A percentile compares a stretch with the other conserved stretches of the same genome.
Evolutionary conservation across 2,888 invertebrate genomes (phyloP).

Genomic region (Fragum sueziense): DNA sequence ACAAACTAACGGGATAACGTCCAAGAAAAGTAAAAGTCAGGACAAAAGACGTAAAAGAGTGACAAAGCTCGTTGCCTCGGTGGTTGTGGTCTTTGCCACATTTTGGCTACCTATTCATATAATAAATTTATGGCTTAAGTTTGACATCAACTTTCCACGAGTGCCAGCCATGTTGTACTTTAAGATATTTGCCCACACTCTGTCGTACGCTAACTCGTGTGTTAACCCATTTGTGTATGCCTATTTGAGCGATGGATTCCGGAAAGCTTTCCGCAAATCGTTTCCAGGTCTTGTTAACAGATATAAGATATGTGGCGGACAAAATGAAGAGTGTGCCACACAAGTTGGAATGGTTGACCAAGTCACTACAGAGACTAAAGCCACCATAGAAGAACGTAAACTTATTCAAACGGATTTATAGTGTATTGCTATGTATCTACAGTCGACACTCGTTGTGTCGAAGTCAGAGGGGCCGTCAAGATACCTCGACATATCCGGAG

Average conservation of each 20-base stretch:
- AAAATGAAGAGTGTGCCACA: conserved; percentile 46
- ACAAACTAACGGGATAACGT: conserved; percentile 52
- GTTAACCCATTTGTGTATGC: conserved; percentile 79
- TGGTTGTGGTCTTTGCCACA: conserved; percentile 76
- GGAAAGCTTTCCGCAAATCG: conserved; percentile 75
- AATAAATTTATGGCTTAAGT: conserved; percentile 69
- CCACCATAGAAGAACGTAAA: conserved; percentile 50
- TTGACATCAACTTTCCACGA: conserved; percentile 67
- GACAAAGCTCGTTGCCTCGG: conserved; percentile 76
- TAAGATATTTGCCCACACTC: conserved; percentile 74
- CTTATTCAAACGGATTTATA: conserved; percentile 58
- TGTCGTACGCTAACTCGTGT: conserved; percentile 78
- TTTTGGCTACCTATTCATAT: conserved; percentile 79
- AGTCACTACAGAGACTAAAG: conserved; percentile 43
- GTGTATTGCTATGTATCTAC: too few species aligned
- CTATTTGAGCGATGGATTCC: conserved; percentile 78
- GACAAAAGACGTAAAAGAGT: conserved; percentile 66
- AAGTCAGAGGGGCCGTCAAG: too few species aligned
- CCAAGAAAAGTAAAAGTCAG: conserved; percentile 57
- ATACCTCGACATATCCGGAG: too few species aligned
- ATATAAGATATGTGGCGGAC: conserved; percentile 57
- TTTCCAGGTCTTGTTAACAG: conserved; percentile 65
- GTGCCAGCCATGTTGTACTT: conserved; percentile 63
- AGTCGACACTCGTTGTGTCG: too few species aligned
- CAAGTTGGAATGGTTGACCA: conserved; percentile 40